Evolutionary conservation across 2,797 vertebrate species (phyloP), one percentile per base, ranked within the genome.

Genomic region (Thaleichthys pacificus): DNA sequence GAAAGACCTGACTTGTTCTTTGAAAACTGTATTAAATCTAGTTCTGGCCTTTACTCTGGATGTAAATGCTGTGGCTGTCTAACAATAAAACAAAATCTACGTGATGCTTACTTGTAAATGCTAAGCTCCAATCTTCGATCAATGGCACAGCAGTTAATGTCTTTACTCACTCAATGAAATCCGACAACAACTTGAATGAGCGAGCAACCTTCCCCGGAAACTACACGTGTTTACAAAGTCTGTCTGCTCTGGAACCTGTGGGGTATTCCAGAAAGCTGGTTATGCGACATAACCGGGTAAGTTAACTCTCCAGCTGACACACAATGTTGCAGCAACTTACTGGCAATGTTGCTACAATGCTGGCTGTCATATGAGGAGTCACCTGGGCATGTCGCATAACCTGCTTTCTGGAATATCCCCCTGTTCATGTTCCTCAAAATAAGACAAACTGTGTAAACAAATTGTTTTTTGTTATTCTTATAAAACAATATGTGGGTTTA

Each of bases 1-100:
- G 76, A 76, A 22, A 62, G 70, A 78, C 76, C 42, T 47, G 42
- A 32, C 65, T 69, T 66, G 56, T 61, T 77, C 57, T 76, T 74
- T 75, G 51, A 63, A 82, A 80, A 54, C 30, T 22, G 63, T 32
- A 1, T 51, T 72, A 58, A 78, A 68, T 61, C 51, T 49, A 47
- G 5, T 11, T 65, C 63, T 21, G 38, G 38, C 14, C 64, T 66
- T 47, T 49, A 24, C 21, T 49, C 12, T 66, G 38, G 21, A 47
- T 26, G 42, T 42, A 24, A 19, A 14, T 47, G 42, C 42, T 47
- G 42, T 47, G 42, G 1, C 38, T 22, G n/a, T 26, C 21, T 22
- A 66, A 66, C 24, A 51, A 47, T 47, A 28, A 24, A 47, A 26
- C 42, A 19, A 49, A 66, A 47, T 47, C 42, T 47, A 7, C 7